Evolutionary conservation across 2,113 vertebrate species (phyloP).

Genomic region (Ceyx margarethae): DNA sequence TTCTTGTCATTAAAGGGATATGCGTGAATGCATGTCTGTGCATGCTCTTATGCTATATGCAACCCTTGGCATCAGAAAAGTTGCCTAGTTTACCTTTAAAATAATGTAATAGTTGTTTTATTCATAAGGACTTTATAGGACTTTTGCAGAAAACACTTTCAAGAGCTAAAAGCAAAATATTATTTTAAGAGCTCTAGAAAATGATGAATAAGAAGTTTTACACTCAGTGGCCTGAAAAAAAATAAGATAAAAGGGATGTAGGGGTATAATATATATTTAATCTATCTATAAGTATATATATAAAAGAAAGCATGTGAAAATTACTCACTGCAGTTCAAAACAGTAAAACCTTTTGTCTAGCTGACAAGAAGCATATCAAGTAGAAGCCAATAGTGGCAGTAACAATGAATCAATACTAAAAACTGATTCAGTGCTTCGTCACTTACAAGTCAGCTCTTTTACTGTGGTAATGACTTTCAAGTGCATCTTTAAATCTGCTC

Average conservation of each 20-base stretch:
- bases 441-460: slow-evolving; percentile 36
- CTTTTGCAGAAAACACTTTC: slow-evolving; percentile 1
- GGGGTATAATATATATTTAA: neutral
- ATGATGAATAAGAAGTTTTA: slow-evolving; percentile 10
- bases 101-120: slow-evolving; percentile 46
- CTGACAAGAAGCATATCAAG: slow-evolving; percentile 74
- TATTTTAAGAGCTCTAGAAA: slow-evolving; percentile 3
- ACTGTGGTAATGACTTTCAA: neutral
- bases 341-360: slow-evolving; percentile 73
- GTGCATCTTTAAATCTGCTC: slow-evolving; percentile 24
- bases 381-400: slow-evolving; percentile 42
- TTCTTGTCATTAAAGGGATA: slow-evolving; percentile 1
- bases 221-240: neutral
- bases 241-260: slow-evolving; percentile 14
- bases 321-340: slow-evolving; percentile 4
- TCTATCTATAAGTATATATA: neutral
- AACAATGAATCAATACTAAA: slow-evolving; percentile 57
- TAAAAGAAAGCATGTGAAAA: neutral
- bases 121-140: neutral
- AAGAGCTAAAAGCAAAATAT: slow-evolving; percentile 40
- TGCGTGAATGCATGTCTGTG: neutral
- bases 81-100: slow-evolving; percentile 23
- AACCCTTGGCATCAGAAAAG: neutral
- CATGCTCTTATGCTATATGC: neutral
- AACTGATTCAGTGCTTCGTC: neutral